Evolutionary conservation across 2,797 vertebrate species (phyloP).

Genomic region (Megaceryle alcyon): DNA sequence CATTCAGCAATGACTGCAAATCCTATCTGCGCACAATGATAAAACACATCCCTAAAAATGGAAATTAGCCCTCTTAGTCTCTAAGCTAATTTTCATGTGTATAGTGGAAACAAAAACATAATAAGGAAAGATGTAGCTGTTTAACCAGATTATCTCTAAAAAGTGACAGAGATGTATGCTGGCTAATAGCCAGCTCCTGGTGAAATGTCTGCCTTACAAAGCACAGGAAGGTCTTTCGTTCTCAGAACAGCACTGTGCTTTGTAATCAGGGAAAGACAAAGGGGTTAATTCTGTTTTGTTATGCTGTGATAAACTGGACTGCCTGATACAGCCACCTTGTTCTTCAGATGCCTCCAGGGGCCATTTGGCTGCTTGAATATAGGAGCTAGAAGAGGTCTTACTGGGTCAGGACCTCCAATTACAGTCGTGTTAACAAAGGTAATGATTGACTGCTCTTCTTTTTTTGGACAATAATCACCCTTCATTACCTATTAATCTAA

Average conservation of each 20-base stretch:
- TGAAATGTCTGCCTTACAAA: constrained; percentile 12
- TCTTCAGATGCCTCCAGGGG: neutral
- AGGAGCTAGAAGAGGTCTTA: neutral
- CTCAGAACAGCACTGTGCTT: neutral
- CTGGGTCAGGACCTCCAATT: neutral
- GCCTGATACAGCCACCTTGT: neutral
- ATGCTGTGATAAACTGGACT: neutral
- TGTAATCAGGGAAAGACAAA: neutral
- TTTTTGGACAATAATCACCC: neutral
- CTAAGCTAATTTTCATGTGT: constrained; percentile 68
- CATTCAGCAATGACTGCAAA: constrained; percentile 27
- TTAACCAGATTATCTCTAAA: constrained; percentile 65
- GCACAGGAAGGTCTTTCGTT: neutral
- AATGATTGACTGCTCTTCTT: neutral
- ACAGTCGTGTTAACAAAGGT: neutral
- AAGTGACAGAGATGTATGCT: constrained; percentile 50
- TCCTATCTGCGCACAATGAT: constrained; percentile 60
- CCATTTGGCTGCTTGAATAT: neutral
- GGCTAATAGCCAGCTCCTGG: constrained; percentile 50
- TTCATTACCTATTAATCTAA: neutral
- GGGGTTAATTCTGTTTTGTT: constrained; percentile 26
- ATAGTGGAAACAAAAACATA: constrained; percentile 51
- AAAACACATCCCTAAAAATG: constrained; percentile 64
- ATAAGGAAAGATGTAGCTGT: constrained; percentile 60
- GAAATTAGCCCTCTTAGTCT: constrained; percentile 50